Percentiles rank a stretch among this genome's conserved stretches.
These are phyloP conservation scores for Dysmachus trigonus DNA, from an alignment of 2,888 invertebrate genomes.

Conservation along the genomic window DNA sequence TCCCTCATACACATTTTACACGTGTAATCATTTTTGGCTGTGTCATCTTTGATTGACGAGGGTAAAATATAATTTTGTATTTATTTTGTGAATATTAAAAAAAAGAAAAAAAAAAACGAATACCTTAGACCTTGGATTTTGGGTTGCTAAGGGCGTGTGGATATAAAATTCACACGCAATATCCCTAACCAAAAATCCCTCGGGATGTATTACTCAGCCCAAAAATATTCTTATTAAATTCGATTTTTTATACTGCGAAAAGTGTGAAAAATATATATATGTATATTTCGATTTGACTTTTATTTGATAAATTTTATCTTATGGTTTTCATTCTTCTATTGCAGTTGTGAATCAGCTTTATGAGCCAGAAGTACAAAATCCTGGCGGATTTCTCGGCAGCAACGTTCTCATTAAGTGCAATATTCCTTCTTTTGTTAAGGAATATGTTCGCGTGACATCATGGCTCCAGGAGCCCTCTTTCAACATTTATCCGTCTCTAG, in stretches of 20 bases:
- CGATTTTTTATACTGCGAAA: background rate
- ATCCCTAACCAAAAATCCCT: background rate
- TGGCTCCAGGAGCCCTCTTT: conserved; percentile 69
- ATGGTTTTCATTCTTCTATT: background rate
- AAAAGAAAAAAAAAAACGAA: background rate
- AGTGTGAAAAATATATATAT: background rate
- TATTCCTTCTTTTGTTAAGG: conserved; percentile 68
- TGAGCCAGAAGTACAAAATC: conserved; percentile 70
- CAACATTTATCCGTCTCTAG: conserved; percentile 68
- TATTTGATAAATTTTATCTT: background rate
- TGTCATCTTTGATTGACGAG: background rate
- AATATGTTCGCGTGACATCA: conserved; percentile 68
- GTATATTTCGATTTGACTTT: no score
- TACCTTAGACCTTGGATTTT: no score
- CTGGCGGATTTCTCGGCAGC: conserved; percentile 68
- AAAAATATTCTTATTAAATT: background rate
- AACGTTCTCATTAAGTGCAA: conserved; percentile 69
- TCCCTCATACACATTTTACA: background rate
- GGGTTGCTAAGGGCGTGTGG: background rate
- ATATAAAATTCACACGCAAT: background rate
- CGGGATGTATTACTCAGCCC: no score
- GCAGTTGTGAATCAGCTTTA: conserved; percentile 68
- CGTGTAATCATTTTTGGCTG: background rate
- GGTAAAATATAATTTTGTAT: background rate
- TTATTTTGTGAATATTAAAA: background rate